Conservation (phyloP, 2,797 vertebrate genomes). For the Pseudocheirus occidentalis region DNA sequence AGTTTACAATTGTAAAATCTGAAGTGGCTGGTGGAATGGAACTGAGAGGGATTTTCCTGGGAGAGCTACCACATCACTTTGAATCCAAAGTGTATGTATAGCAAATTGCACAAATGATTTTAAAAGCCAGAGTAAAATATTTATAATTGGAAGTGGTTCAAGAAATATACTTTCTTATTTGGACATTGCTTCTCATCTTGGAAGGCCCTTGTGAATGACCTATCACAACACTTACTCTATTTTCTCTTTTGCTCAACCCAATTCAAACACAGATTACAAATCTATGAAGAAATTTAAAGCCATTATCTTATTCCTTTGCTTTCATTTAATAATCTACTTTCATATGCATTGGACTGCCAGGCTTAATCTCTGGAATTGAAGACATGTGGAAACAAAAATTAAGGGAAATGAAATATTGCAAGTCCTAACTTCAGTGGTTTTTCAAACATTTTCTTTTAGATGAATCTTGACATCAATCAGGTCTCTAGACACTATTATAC, state of each 20-base stretch:
- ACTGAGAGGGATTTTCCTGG: no score
- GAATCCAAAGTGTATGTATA: no score
- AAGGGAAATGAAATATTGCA: slow-evolving; percentile 18
- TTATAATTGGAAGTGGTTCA: no score
- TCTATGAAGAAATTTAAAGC: slow-evolving; percentile 44
- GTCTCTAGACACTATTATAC: not conserved
- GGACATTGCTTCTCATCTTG: not conserved
- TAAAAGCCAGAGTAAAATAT: no score
- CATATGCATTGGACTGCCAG: not conserved
- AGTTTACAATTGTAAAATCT: no score
- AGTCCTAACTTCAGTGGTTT: slow-evolving; percentile 15
- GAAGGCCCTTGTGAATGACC: not conserved
- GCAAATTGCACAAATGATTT: no score
- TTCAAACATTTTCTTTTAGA: slow-evolving; percentile 28
- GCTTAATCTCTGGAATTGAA: slow-evolving; percentile 43
- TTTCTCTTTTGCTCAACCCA: slow-evolving; percentile 15
- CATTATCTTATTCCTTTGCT: not conserved
- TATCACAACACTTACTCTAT: not conserved
- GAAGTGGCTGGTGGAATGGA: no score
- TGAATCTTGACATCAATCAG: slow-evolving; percentile 29
- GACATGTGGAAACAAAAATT: slow-evolving; percentile 28
- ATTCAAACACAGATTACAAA: not conserved
- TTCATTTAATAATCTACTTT: slow-evolving; percentile 31
- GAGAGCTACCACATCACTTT: no score
- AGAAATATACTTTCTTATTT: not conserved